Conservation (phyloP, 2,888 invertebrate species). For the Parasteatoda lunata region DNA sequence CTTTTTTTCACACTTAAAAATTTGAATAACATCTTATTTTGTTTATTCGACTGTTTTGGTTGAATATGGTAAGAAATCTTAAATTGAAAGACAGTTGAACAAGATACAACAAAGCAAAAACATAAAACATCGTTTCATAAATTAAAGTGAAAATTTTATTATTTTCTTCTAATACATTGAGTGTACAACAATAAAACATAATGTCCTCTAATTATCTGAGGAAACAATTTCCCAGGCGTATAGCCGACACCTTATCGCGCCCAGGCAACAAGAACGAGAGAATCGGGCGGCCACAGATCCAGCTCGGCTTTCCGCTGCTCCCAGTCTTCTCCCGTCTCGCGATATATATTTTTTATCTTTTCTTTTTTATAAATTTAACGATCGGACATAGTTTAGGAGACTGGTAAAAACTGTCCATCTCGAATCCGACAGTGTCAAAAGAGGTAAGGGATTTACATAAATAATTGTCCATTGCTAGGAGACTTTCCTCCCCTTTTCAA, state of each 20-base stretch:
- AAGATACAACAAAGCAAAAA: background rate
- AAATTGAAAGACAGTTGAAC: background rate
- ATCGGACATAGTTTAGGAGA: background rate
- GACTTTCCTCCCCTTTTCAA: slow-evolving; percentile 28
- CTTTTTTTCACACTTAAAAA: too few species aligned
- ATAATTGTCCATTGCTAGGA: slow-evolving; percentile 31
- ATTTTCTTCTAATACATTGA: slow-evolving; percentile 48
- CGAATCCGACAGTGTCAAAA: slow-evolving; percentile 28
- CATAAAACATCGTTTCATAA: slow-evolving; percentile 8
- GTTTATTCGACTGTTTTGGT: background rate
- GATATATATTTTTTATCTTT: slow-evolving; percentile 5
- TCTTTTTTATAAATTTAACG: background rate
- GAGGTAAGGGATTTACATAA: slow-evolving; percentile 28
- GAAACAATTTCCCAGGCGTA: slow-evolving; percentile 35
- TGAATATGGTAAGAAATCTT: background rate
- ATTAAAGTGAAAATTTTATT: slow-evolving; percentile 52
- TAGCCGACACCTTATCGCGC: slow-evolving; percentile 38
- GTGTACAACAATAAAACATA: slow-evolving; percentile 59
- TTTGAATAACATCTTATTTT: too few species aligned
- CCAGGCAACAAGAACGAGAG: slow-evolving; percentile 24
- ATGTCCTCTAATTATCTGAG: slow-evolving; percentile 38
- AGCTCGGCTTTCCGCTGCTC: slow-evolving; percentile 47
- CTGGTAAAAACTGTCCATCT: slow-evolving; percentile 16
- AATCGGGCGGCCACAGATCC: slow-evolving; percentile 52
- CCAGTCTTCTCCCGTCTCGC: slow-evolving; percentile 17